Evolutionary conservation across 2,888 invertebrate genomes (phyloP).

Genomic region (Ceraclea dissimilis): DNA sequence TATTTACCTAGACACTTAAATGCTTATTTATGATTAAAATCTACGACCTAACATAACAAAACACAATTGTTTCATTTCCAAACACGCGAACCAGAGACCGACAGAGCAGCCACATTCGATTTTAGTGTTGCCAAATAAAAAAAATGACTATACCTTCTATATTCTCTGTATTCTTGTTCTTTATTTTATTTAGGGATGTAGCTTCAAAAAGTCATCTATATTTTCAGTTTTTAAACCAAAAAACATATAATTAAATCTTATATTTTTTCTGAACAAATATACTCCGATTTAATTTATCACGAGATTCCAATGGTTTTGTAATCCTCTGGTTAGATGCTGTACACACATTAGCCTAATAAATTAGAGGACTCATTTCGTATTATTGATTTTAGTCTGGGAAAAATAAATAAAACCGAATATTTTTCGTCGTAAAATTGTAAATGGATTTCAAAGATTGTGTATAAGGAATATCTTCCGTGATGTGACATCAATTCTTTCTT

Average conservation of each 20-base stretch:
- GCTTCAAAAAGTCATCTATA: not conserved
- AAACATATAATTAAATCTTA: not conserved
- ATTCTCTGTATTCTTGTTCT: not conserved
- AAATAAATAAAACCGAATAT: not conserved
- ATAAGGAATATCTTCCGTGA: not conserved
- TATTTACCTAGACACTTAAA: not conserved
- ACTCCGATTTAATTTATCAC: too few relatives aligned
- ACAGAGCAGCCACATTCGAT: constrained; percentile 46
- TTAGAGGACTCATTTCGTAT: not conserved
- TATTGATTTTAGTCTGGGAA: not conserved
- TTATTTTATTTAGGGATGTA: too few relatives aligned
- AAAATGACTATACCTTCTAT: too few relatives aligned
- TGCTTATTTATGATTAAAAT: not conserved
- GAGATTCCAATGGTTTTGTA: too few relatives aligned
- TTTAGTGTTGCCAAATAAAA: constrained; percentile 1
- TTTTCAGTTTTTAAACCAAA: not conserved
- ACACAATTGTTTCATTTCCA: constrained; percentile 45
- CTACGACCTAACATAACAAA: constrained; percentile 33
- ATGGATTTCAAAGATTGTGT: not conserved
- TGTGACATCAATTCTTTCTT: too few relatives aligned
- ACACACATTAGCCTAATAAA: not conserved
- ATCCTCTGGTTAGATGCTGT: not conserved
- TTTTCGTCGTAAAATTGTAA: not conserved
- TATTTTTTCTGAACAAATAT: not conserved
- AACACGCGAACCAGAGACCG: constrained; percentile 47